Evolutionary conservation across 2,113 vertebrate species (phyloP).

Genomic region (Rhinolophus ferrumequinum): DNA sequence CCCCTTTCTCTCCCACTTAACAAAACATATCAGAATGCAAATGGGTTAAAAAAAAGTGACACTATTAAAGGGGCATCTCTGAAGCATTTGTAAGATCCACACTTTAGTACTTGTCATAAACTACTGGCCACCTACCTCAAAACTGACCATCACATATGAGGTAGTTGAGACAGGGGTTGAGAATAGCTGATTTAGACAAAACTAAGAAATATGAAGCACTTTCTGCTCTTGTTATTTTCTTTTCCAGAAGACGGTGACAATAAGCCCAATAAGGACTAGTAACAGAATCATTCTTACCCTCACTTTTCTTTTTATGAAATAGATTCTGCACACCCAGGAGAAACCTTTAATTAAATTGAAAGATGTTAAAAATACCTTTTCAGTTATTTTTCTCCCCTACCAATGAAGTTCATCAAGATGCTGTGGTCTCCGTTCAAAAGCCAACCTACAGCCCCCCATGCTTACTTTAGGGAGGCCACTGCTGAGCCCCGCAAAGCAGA

Average conservation of each 20-base stretch:
- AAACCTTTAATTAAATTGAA: slow-evolving; percentile 24
- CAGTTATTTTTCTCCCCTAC: not conserved
- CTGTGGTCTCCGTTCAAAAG: not conserved
- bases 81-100: slow-evolving; percentile 14
- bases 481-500: not conserved
- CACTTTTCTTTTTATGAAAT: slow-evolving; percentile 29
- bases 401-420: not conserved
- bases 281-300: slow-evolving; percentile 15
- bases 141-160: not conserved
- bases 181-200: slow-evolving; percentile 40
- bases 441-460: not conserved
- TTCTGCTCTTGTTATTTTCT: slow-evolving; percentile 5
- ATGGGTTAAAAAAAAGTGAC: slow-evolving; percentile 29
- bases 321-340: not conserved
- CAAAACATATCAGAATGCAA: slow-evolving; percentile 30
- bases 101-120: slow-evolving; percentile 41
- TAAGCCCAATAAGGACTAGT: not conserved
- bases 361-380: not conserved
- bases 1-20: slow-evolving; percentile 32
- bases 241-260: slow-evolving; percentile 19
- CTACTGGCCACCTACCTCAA: slow-evolving; percentile 20
- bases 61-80: slow-evolving; percentile 4
- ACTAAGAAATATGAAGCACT: not conserved
- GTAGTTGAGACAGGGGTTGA: not conserved
- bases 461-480: not conserved